phyloP scores from a whole-genome alignment of 2,888 invertebrate species.

The Pheosia gnoma region DNA sequence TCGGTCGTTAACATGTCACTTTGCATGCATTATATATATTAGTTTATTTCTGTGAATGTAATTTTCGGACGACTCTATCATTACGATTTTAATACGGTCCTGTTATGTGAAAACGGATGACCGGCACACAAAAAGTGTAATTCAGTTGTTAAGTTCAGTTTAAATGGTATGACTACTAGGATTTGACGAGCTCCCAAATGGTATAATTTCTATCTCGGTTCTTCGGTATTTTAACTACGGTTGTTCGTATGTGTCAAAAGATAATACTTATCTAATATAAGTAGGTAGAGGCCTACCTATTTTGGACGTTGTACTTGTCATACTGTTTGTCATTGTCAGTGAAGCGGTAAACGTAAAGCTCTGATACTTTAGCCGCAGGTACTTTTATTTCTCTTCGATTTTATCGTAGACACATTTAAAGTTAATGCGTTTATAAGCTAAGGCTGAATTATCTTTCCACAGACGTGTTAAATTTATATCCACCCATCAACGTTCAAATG shows the following conservation, averaged over 20 bases:
- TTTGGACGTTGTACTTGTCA: too few species aligned
- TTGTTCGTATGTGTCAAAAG: too few species aligned
- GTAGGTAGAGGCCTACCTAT: too few species aligned
- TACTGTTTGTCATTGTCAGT: too few species aligned
- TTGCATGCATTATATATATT: background rate
- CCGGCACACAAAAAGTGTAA: background rate
- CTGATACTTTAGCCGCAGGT: too few species aligned
- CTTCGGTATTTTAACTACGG: background rate
- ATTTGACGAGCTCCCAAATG: background rate
- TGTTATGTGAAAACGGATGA: conserved; percentile 1
- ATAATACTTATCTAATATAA: too few species aligned
- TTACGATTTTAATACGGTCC: background rate
- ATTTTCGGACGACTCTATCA: conserved; percentile 1
- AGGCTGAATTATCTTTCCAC: too few species aligned
- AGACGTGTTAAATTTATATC: background rate
- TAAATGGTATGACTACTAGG: background rate
- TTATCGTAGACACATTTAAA: too few species aligned
- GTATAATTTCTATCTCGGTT: background rate
- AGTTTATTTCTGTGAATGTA: conserved; percentile 1
- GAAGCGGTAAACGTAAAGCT: too few species aligned
- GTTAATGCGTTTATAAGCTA: too few species aligned
- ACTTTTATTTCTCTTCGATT: too few species aligned
- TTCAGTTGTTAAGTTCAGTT: background rate
- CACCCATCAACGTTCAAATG: background rate
- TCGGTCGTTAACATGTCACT: conserved; percentile 5